phyloP scores from a whole-genome alignment of 35 echinoderm and acorn worm species.

The Patiria miniata region DNA sequence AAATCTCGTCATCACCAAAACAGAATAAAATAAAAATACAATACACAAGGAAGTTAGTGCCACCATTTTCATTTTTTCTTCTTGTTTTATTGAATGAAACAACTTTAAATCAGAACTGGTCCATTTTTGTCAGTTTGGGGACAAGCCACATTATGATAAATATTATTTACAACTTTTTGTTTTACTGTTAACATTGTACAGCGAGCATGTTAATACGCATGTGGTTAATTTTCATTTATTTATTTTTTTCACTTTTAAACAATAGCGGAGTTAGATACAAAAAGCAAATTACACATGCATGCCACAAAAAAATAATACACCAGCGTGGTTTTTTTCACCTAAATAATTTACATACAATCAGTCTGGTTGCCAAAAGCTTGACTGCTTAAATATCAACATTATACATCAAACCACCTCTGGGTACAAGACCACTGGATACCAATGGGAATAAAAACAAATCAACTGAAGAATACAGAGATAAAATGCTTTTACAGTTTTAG shows the following conservation, averaged over 20 bases:
- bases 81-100: constrained; percentile 16
- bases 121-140: neutral
- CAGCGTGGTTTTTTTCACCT: neutral
- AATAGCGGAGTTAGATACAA: constrained; percentile 11
- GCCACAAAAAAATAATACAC: neutral
- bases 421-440: too few species aligned
- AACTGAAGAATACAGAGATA: too few species aligned
- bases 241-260: neutral
- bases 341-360: neutral
- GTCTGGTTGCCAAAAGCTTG: too few species aligned
- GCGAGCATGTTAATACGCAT: neutral
- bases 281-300: constrained; percentile 24
- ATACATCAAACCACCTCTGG: too few species aligned
- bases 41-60: neutral
- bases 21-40: too few species aligned
- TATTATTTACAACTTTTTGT: constrained; percentile 30
- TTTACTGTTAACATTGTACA: neutral
- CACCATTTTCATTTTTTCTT: neutral
- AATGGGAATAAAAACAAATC: too few species aligned
- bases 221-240: too few species aligned
- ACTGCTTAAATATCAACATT: too few species aligned
- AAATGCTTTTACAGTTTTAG: too few species aligned
- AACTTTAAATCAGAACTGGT: neutral
- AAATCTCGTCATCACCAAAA: neutral
- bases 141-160: neutral